These are phyloP conservation scores for Volucella bombylans DNA, from an alignment of 2,888 invertebrate species.

Conservation along the genomic window DNA sequence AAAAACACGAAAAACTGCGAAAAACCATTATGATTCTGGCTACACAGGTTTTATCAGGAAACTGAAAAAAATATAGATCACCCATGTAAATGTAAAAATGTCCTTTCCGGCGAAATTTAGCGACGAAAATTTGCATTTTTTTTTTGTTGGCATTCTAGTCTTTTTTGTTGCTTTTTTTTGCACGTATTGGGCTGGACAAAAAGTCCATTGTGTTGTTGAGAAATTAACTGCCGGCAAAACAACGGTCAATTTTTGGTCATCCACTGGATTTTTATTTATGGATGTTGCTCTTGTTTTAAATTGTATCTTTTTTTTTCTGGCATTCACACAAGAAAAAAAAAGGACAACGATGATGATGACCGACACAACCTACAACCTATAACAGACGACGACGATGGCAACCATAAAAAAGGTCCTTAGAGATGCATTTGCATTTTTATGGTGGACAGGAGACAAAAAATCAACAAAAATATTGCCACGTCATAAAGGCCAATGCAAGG, in stretches of 20 bases:
- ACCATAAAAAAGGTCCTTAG: conserved; percentile 72
- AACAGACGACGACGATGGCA: not conserved
- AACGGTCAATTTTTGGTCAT: conserved; percentile 72
- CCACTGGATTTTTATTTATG: conserved; percentile 72
- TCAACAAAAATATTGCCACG: conserved; percentile 70
- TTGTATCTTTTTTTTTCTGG: conserved; percentile 51
- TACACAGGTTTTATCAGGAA: conserved; percentile 29
- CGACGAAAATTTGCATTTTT: conserved; percentile 49
- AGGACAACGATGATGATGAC: too few relatives aligned
- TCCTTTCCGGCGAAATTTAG: conserved; percentile 56
- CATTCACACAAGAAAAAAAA: conserved; percentile 48
- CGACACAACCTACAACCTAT: too few relatives aligned
- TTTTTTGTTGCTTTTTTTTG: conserved; percentile 32
- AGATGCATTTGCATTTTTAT: conserved; percentile 72
- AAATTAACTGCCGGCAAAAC: conserved; percentile 70
- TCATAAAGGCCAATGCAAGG: conserved; percentile 67
- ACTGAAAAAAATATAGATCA: conserved; percentile 50
- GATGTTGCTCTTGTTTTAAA: conserved; percentile 46
- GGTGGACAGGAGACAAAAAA: conserved; percentile 43
- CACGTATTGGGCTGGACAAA: conserved; percentile 39
- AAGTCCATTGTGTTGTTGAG: conserved; percentile 49
- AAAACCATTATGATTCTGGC: not conserved
- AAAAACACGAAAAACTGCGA: conserved; percentile 16
- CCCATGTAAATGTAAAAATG: conserved; percentile 11
- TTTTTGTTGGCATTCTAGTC: conserved; percentile 6